Evolutionary conservation across 2,888 invertebrate genomes (phyloP), one percentile per base, ranked within the genome.

Genomic region (Pogonocherus hispidulus): DNA sequence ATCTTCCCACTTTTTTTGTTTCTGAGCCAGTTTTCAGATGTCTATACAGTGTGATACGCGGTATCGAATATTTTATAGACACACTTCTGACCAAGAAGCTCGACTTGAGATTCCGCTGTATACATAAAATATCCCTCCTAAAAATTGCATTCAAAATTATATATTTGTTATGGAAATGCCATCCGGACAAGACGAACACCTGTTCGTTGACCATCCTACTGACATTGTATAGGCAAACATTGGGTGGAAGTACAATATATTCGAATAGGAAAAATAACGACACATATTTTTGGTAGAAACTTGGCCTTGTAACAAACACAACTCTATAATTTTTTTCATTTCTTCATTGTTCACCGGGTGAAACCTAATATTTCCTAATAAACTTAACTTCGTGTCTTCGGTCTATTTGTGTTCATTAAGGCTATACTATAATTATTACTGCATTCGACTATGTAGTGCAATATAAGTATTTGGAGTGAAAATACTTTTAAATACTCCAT

Each of bases 291-390:
- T 47, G 6, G 49, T 35, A 35, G 35, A 47, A 49, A 65, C 20
- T 49, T 56, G 57, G n/a, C 57, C 49, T 18, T 63, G 54, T 37
- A 54, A 22, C 16, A 65, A 22, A 46, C 47, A 55, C 35, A 63
- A 63, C 4, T n/a, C 56, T 20, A 62, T 32, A 62, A 64, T 35
- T 32, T 16, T 66, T 27, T 60, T 62, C 55, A 55, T 54, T 66
- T 66, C 60, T 14, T 62, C 60, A 14, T 11, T 20, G 44, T 9
- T 32, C 14, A 62, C 37, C 11, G 60, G 62, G 27, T 54, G 55
- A 54, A 54, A 66, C 18, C 46, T 18, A 20, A 51, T 23, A 20
- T 57, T 23, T n/a, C 14, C 57, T 56, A 51, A 19, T 49, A n/a
- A n/a, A n/a, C n/a, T n/a, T n/a, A n/a, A 27, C 51, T 14, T 65